These are phyloP conservation scores for Carpatolechia fugitivella DNA, from an alignment of 2,888 invertebrate species.

Conservation along the genomic window DNA sequence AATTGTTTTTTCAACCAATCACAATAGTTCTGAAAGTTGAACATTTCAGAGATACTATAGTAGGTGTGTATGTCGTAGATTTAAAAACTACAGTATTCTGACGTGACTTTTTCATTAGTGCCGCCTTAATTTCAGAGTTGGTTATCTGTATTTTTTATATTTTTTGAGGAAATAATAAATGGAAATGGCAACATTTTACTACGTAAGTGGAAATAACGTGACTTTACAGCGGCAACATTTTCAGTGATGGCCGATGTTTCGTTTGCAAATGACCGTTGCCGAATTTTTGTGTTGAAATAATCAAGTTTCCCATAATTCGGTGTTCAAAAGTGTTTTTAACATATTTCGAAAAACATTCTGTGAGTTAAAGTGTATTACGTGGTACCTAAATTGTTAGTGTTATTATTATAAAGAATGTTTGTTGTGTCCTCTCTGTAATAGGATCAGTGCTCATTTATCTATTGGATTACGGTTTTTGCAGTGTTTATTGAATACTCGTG, in stretches of 20 bases:
- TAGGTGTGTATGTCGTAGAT: no score
- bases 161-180: no score
- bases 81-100: no score
- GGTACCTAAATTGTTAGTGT: slow-evolving; percentile 59
- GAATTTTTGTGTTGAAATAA: slow-evolving; percentile 63
- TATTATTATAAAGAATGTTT: slow-evolving; percentile 60
- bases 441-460: slow-evolving; percentile 69
- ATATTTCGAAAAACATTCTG: slow-evolving; percentile 43
- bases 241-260: slow-evolving; percentile 75
- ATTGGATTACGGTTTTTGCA: slow-evolving; percentile 71
- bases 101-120: no score
- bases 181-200: slow-evolving; percentile 45
- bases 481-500: slow-evolving; percentile 60
- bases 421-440: slow-evolving; percentile 71
- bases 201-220: slow-evolving; percentile 63
- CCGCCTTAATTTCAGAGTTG: no score
- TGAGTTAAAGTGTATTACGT: slow-evolving; percentile 55
- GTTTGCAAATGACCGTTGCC: slow-evolving; percentile 57
- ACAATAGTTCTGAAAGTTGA: no score
- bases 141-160: no score
- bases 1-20: no score
- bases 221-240: slow-evolving; percentile 59
- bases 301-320: slow-evolving; percentile 61
- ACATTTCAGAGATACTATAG: no score
- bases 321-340: slow-evolving; percentile 52